Evolutionary conservation across 1,140 invertebrate genomes (phyloP), one percentile per base, ranked within the genome.

Genomic region (Brachionus paranguensis): DNA sequence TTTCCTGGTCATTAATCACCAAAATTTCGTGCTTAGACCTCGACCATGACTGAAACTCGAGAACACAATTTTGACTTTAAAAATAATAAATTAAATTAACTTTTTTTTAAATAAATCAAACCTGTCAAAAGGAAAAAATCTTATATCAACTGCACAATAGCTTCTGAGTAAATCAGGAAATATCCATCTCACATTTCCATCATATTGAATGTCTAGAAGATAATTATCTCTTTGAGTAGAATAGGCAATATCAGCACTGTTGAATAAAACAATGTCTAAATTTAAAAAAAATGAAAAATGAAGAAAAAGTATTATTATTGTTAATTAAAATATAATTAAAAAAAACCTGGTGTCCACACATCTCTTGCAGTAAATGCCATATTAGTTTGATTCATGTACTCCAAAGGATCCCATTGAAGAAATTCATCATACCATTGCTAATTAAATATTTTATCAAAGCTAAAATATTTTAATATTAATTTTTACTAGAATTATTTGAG

Each of bases 201-300:
- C 37, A 6, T 6, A 70, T 29, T 83, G 33, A 55, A 70, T 65
- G 47, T 68, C 60, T 8, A 83, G 17, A 29, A 83, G 33, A 72
- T 83, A 83, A 29, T 83, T 68, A 20, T 83, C 81, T 53, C 81
- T 43, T 55, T 83, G 81, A 20, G 60, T 68, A 11, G 81, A 83
- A 55, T 83, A 83, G 68, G 81, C 81, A 0, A 68, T 65, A 11
- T 83, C 81, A 50, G 81, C 81, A 12, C 60, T 68, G 37, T 83
- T 83, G 53, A 83, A 83, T 33, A 83, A 55, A 70, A 83, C 81
- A 70, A 83, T 83, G 20, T 83, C 81, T 72, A 33, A 20, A n/a
- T 68, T 29, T 68, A 1, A n/a, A 68, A 33, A n/a, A 29, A 37
- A 37, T 37, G 6, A 37, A 37, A 6, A 37, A 7, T 37, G 33